Base-by-base conservation (phyloP, 2,888 invertebrate genomes). In the Orchesellides sinensis region DNA sequence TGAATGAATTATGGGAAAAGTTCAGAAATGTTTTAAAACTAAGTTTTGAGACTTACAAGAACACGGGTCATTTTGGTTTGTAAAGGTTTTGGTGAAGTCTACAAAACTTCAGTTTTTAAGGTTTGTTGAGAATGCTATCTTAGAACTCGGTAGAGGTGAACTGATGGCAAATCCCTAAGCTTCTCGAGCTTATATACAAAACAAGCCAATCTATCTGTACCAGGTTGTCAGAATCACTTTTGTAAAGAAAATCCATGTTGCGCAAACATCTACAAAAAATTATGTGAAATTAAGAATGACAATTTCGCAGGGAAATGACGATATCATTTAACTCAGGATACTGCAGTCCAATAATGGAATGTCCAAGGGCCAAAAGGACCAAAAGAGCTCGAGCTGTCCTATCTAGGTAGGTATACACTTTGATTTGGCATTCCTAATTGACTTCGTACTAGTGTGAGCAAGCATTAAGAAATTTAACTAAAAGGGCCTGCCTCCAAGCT, bases 41-140 rank as follows among this genome's bases (percentile, higher is more conserved):
- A 8, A 12, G 6, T 21, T 23, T 21, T 23, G 3, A 12, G 14
- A 77, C 77, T 68, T 77, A 77, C 77, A 68, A 77, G 66, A 66
- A 68, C 17, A 47, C 77, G 66, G 25, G 77, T 68, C 77, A 77
- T 74, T 74, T 63, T 68, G n/a, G 29, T n/a, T n/a, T n/a, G n/a
- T n/a, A n/a, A 29, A 32, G 19, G 47, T 70, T 54, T 32, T 1
- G 27, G 27, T n/a, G 65, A 29, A 56, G 25, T 56, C n/a, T 17
- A 49, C 10, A 14, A 59, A 32, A 54, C 23, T 40, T 40, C 63
- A 40, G 40, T 2, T 40, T 10, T 14, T 6, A 40, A 14, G n/a
- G n/a, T 40, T 5, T 19, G 1, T 29, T 5, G 32, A n/a, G n/a
- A 14, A 5, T 49, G 29, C 21, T 54, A 29, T 54, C 40, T 47